phyloP scores from a whole-genome alignment of 2,888 invertebrate genomes.

The Parnassius smintheus region DNA sequence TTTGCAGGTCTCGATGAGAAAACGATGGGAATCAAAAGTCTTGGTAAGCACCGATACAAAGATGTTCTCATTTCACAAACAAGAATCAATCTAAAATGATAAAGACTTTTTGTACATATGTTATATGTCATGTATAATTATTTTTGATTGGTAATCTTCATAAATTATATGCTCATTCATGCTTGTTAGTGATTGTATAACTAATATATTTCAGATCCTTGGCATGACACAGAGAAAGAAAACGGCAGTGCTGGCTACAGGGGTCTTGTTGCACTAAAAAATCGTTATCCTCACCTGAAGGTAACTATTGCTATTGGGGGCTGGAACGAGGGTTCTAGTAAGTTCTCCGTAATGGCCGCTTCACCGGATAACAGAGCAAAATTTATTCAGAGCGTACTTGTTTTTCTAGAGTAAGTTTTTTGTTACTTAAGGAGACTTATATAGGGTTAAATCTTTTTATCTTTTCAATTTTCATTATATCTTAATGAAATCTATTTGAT shows the following conservation, averaged over 20 bases:
- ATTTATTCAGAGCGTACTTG: slow-evolving; percentile 86
- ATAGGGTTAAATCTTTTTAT: too few relatives aligned
- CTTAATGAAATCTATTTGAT: too few relatives aligned
- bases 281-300: slow-evolving; percentile 85
- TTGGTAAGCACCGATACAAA: slow-evolving; percentile 73
- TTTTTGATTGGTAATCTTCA: too few relatives aligned
- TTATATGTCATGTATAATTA: too few relatives aligned
- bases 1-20: slow-evolving; percentile 88
- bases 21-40: slow-evolving; percentile 84
- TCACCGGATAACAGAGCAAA: slow-evolving; percentile 81
- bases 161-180: too few relatives aligned
- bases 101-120: not conserved
- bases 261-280: slow-evolving; percentile 84
- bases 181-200: too few relatives aligned
- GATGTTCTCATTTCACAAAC: too few relatives aligned
- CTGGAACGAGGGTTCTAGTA: slow-evolving; percentile 93
- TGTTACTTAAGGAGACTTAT: too few relatives aligned
- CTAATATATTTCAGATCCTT: slow-evolving; percentile 33
- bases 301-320: slow-evolving; percentile 92
- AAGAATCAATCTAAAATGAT: too few relatives aligned
- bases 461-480: too few relatives aligned
- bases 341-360: slow-evolving; percentile 84
- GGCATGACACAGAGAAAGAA: slow-evolving; percentile 85
- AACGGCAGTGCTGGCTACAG: slow-evolving; percentile 87
- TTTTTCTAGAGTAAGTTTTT: slow-evolving; percentile 82